These are phyloP conservation scores for Balearica regulorum DNA, from an alignment of 2,797 vertebrate species.

Conservation along the genomic window DNA sequence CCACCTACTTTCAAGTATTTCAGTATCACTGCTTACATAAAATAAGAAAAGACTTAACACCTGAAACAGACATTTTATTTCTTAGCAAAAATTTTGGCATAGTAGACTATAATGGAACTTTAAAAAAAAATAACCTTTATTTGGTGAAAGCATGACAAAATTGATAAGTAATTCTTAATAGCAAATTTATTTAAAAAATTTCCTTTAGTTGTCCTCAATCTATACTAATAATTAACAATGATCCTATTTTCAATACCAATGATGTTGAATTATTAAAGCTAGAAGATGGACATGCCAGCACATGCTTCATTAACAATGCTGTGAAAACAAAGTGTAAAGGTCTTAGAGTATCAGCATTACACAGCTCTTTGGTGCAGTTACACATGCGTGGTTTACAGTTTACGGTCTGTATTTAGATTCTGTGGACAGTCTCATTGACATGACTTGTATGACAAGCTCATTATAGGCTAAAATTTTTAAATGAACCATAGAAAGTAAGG, in stretches of 20 bases:
- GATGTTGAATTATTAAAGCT: background rate
- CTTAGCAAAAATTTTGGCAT: background rate
- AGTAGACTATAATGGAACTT: background rate
- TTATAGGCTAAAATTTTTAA: background rate
- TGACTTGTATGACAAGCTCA: background rate
- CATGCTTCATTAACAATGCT: background rate
- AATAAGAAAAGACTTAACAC: background rate
- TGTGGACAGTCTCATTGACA: background rate
- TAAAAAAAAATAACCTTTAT: background rate
- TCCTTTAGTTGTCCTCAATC: background rate
- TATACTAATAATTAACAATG: background rate
- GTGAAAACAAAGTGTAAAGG: background rate
- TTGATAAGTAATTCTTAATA: background rate
- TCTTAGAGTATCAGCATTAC: background rate
- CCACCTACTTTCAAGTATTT: background rate
- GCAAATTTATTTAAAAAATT: background rate
- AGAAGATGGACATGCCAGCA: background rate
- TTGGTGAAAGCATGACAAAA: background rate
- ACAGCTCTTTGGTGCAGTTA: background rate
- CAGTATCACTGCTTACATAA: background rate
- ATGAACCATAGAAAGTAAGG: fast-evolving
- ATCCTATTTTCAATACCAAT: background rate
- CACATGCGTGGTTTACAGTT: fast-evolving
- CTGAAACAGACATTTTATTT: background rate
- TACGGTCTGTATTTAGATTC: background rate